Evolutionary conservation across 30 jellyfish, hydroid and myxozoan genomes (phyloP), one percentile per base, ranked within the genome.

Genomic region (Haliclystus octoradiatus): DNA sequence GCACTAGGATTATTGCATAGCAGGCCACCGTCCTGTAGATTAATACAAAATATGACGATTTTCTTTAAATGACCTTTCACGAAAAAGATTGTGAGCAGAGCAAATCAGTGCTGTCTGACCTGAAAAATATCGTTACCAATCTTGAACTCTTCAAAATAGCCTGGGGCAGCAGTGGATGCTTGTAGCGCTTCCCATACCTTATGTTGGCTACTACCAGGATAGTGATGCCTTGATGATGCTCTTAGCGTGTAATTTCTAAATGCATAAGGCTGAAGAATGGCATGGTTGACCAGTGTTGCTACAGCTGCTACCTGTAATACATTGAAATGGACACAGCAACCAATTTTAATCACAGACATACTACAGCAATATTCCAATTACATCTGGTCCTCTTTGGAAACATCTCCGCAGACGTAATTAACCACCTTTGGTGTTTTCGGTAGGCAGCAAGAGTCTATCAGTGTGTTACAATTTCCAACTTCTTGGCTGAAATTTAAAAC

Each of bases 1-100:
- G 95, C 95, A 65, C 95, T 52, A 2, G 95, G 95, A 50, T 84
- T 84, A 50, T 84, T 84, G 28, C 92, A 68, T 1, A 84, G 85
- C 28, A 84, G 81, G 13, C 95, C 95, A 50, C 95, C 95, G 66
- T 84, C 95, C 95, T 84, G 34, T 14, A 68, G 49, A 29, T 9
- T 1, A 49, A 50, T 25, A 13, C 12, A 27, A 69, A 40, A 13
- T 22, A 31, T n/a, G n/a, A n/a, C n/a, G n/a, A n/a, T n/a, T n/a
- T n/a, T n/a, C n/a, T n/a, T n/a, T n/a, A n/a, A n/a, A n/a, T n/a
- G n/a, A n/a, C n/a, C n/a, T n/a, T n/a, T n/a, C n/a, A n/a, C n/a
- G n/a, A n/a, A n/a, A n/a, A n/a, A n/a, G n/a, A n/a, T n/a, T n/a
- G n/a, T n/a, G n/a, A n/a, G n/a, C n/a, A n/a, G n/a, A n/a, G n/a